phyloP scores from a whole-genome alignment of 2,888 invertebrate genomes.

The Drosophila planitibia region DNA sequence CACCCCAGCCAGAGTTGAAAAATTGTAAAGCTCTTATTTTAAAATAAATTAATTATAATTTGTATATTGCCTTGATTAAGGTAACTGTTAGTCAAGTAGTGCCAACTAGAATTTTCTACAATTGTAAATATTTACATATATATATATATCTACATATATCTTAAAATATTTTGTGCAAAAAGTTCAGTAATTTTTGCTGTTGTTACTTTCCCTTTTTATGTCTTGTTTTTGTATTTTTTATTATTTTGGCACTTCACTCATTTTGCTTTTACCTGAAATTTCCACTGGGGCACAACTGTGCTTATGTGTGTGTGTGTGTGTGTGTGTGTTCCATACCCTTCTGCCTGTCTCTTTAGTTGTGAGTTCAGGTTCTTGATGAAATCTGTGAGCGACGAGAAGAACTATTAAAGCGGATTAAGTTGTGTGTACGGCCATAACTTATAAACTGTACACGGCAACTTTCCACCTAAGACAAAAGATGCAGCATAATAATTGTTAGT shows the following conservation, averaged over 20 bases:
- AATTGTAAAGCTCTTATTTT: background rate
- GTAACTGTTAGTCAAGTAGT: background rate
- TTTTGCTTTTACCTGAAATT: constrained; percentile 41
- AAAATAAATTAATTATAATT: background rate
- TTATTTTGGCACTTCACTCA: constrained; percentile 28
- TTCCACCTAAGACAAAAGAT: constrained; percentile 51
- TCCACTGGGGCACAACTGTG: background rate
- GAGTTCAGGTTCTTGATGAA: constrained; percentile 53
- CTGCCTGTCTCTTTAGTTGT: constrained; percentile 15
- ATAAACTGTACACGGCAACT: constrained; percentile 59
- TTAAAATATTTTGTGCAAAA: constrained; percentile 16
- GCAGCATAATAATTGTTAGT: constrained; percentile 60
- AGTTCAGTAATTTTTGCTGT: constrained; percentile 34
- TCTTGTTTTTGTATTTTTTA: background rate
- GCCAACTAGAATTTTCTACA: too few relatives aligned
- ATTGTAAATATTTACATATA: background rate
- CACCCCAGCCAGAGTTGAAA: background rate
- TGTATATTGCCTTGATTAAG: background rate
- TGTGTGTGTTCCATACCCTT: constrained; percentile 1
- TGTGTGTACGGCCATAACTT: constrained; percentile 61
- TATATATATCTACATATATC: background rate
- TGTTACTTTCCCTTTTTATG: constrained; percentile 16
- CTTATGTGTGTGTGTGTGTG: background rate
- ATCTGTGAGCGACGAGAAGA: constrained; percentile 47
- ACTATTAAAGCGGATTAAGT: constrained; percentile 65